Percentiles rank a stretch among this genome's conserved stretches.
Evolutionary conservation across 2,888 invertebrate genomes (phyloP).

Genomic region (Leucophenga montana): DNA sequence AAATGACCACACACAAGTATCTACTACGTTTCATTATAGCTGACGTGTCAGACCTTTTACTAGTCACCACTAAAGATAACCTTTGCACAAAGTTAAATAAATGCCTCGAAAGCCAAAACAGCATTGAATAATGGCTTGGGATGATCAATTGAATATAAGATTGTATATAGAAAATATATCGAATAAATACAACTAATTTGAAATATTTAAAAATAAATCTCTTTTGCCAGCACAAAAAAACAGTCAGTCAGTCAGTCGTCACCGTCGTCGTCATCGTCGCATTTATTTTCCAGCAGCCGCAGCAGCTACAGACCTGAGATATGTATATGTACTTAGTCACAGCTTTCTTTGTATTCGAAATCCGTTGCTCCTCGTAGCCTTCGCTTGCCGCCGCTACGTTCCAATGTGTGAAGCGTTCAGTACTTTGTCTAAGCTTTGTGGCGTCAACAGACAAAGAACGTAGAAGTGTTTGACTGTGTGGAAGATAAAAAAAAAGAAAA

Average conservation of each 20-base stretch:
- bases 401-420: background rate
- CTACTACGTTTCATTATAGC: no score
- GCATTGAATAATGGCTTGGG: no score
- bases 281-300: no score
- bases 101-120: no score
- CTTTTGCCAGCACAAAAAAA: background rate
- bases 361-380: background rate
- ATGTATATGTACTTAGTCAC: background rate
- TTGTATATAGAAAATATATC: background rate
- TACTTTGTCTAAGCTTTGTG: constrained; percentile 2
- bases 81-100: no score
- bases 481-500: constrained; percentile 26
- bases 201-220: constrained; percentile 12
- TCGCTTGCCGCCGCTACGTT: background rate
- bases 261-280: no score
- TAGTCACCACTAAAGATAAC: no score
- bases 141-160: no score
- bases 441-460: constrained; percentile 33
- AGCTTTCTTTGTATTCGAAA: no score
- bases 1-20: no score
- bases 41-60: no score
- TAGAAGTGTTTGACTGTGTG: constrained; percentile 23
- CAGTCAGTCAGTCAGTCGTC: no score
- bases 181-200: constrained; percentile 13
- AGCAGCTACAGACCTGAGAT: constrained; percentile 26